Evolutionary conservation across 2,113 vertebrate species (phyloP), one percentile per base, ranked within the genome.

Genomic region (Paracanthobrama guichenoti): DNA sequence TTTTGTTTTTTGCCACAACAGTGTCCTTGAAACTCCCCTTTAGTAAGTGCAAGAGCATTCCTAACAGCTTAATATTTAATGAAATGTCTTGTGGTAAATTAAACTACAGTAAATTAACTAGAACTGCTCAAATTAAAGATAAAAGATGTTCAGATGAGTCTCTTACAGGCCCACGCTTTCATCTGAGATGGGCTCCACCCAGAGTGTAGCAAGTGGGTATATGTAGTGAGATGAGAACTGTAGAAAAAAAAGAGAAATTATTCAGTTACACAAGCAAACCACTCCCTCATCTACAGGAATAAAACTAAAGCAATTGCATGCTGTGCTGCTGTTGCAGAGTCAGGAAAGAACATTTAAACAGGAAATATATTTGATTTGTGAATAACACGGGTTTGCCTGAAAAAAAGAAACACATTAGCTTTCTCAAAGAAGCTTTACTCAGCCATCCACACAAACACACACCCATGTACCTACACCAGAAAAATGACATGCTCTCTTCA

Each of bases 151-250:
- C 1, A 12, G 69, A 78, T 48, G 39, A 14, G 1, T 83, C 89
- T 97, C 97, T 97, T 93, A 99, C 97, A 95, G 91, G 78, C 92
- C 94, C 28, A 92, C 91, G 87, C 91, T 53, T 90, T 97, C 96
- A 87, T 97, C 97, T 59, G 96, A 96, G 77, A 98, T 86, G 48
- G 97, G 95, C 90, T 98, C 97, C 69, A 95, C 96, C 98, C 98
- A 99, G 31, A 99, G 90, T 0, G 96, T 97, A 79, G 93, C 95
- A 89, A 99, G 93, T 46, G 96, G 95, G 82, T 97, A 98, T 85
- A 98, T 88, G 75, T 96, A 96, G 84, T 98, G 95, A 0, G 96
- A 97, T 86, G 98, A 98, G 87, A 98, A 98, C 98, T 99, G 93
- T 28, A 88, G 48, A 86, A 69, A 35, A 85, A 26, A 87, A 2